These are phyloP conservation scores for Artibeus lituratus DNA, from an alignment of 2,797 vertebrate species.

Conservation along the genomic window DNA sequence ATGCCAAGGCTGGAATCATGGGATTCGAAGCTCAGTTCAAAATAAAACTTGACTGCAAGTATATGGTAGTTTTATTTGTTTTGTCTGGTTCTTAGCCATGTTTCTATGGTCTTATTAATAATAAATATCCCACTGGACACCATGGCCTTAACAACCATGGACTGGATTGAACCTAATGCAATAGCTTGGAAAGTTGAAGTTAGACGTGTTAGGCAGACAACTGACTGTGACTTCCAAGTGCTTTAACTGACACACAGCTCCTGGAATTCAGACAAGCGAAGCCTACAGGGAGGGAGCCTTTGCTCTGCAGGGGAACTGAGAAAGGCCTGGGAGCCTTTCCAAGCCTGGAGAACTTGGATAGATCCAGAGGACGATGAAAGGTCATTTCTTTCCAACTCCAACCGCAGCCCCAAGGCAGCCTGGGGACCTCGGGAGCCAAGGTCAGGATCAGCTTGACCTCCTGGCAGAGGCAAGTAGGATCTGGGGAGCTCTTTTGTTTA, in stretches of 20 bases:
- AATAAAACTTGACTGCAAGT: conserved; percentile 21
- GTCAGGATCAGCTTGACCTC: conserved; percentile 20
- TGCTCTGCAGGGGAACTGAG: conserved; percentile 28
- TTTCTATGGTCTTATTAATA: conserved; percentile 19
- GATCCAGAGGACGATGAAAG: conserved; percentile 12
- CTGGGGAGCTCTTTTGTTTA: not conserved
- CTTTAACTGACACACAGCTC: not conserved
- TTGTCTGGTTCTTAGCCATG: conserved; percentile 17
- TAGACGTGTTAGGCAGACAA: conserved; percentile 22
- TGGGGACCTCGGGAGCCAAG: not conserved
- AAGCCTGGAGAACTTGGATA: conserved; percentile 40
- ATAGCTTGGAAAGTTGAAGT: conserved; percentile 23
- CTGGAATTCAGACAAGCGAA: conserved; percentile 52
- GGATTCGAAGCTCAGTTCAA: not conserved
- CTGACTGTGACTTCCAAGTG: not conserved
- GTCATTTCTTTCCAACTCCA: conserved; percentile 32
- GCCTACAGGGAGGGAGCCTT: conserved; percentile 31
- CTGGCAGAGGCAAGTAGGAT: not conserved
- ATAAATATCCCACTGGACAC: conserved; percentile 35
- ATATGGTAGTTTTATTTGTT: conserved; percentile 41
- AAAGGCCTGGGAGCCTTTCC: conserved; percentile 45
- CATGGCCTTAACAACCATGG: not conserved
- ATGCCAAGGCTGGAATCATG: not conserved
- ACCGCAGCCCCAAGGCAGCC: not conserved
- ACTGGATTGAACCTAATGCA: conserved; percentile 35